These are phyloP conservation scores for Hippotragus niger DNA, from an alignment of 2,113 vertebrate species.

Conservation along the genomic window DNA sequence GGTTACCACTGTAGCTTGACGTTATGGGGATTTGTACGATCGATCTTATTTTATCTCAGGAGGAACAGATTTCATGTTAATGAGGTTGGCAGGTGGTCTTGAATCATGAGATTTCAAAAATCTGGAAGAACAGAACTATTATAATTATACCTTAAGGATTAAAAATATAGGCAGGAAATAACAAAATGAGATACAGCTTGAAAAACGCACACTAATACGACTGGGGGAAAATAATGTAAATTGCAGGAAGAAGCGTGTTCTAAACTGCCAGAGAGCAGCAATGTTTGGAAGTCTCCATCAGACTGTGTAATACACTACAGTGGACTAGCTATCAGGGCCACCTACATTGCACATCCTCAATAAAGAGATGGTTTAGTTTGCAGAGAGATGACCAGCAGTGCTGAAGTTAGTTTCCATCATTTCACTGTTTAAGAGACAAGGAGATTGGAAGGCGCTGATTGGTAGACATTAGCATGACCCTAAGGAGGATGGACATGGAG, in stretches of 20 bases:
- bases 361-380: not conserved
- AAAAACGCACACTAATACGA: not conserved
- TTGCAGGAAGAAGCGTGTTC: conserved; percentile 13
- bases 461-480: not conserved
- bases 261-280: not conserved
- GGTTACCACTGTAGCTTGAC: not conserved
- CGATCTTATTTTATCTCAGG: conserved; percentile 19
- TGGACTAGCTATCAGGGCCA: not conserved
- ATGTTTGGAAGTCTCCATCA: not conserved
- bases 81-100: conserved; percentile 59
- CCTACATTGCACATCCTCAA: not conserved
- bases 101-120: conserved; percentile 45
- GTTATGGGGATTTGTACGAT: not conserved
- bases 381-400: not conserved
- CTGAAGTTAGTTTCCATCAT: not conserved
- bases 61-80: conserved; percentile 42
- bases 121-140: conserved; percentile 45
- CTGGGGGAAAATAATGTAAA: conserved; percentile 51
- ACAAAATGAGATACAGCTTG: conserved; percentile 60
- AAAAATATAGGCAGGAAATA: conserved; percentile 67
- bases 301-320: not conserved
- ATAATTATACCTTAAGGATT: conserved; percentile 61
- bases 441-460: not conserved
- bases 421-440: not conserved
- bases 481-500: not conserved